A percentile compares a stretch with the other conserved stretches of the same genome.
phyloP scores from a whole-genome alignment of 2,113 vertebrate species.

The Callaeas wilsoni region DNA sequence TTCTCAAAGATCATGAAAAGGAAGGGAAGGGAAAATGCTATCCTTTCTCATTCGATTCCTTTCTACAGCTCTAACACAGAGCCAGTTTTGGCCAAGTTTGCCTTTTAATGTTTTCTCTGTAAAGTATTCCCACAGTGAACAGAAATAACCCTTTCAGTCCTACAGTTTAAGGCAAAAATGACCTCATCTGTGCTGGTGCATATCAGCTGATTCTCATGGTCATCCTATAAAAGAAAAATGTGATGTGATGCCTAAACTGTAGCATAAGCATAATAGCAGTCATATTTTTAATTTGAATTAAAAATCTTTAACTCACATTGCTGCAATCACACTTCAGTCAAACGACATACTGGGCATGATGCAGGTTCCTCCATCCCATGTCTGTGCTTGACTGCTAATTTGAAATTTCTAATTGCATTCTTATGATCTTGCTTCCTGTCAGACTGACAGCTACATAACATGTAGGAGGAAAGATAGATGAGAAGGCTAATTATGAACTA shows the following conservation, averaged over 20 bases:
- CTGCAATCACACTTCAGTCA: not conserved
- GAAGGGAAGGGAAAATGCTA: not conserved
- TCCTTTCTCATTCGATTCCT: not conserved
- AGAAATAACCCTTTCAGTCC: not conserved
- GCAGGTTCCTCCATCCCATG: not conserved
- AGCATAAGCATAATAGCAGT: not conserved
- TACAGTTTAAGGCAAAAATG: not conserved
- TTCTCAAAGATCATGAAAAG: not conserved
- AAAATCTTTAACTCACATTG: not conserved
- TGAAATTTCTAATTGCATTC: constrained; percentile 42
- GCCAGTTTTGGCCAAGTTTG: not conserved
- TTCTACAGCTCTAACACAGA: not conserved
- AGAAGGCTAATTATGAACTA: constrained; percentile 36
- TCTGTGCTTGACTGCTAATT: not conserved
- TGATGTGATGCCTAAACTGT: not conserved
- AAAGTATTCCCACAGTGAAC: not conserved
- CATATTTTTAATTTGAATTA: not conserved
- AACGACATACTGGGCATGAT: not conserved
- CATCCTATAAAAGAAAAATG: not conserved
- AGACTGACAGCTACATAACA: not conserved
- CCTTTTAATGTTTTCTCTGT: not conserved
- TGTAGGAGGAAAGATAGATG: constrained; percentile 9
- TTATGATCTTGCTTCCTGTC: not conserved
- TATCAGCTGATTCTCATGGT: not conserved
- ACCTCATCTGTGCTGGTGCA: not conserved